Percentiles rank a stretch among this genome's conserved stretches.
These are phyloP conservation scores for Selene dorsalis DNA, from an alignment of 2,797 vertebrate species.

Conservation along the genomic window DNA sequence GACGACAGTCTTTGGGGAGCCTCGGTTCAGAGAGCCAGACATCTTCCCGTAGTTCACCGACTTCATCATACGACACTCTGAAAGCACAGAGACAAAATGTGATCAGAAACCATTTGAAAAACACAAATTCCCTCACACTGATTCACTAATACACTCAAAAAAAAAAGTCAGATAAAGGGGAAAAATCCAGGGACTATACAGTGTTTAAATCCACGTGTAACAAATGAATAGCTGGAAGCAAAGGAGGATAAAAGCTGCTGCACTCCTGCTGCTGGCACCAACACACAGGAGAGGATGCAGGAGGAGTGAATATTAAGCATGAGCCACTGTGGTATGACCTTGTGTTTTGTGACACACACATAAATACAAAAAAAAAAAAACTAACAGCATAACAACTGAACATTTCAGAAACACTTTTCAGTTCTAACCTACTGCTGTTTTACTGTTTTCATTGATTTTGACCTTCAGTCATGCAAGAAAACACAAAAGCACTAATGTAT, in stretches of 20 bases:
- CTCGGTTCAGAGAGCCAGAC: slow-evolving; percentile 84
- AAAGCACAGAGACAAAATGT: slow-evolving; percentile 57
- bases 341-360: neutral
- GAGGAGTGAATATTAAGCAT: neutral
- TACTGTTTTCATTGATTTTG: slow-evolving; percentile 49
- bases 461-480: slow-evolving; percentile 46
- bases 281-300: neutral
- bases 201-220: neutral
- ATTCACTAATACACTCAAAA: neutral
- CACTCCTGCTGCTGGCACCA: neutral
- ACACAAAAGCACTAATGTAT: slow-evolving; percentile 42
- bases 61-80: slow-evolving; percentile 93
- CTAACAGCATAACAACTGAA: neutral
- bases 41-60: slow-evolving; percentile 93
- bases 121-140: neutral
- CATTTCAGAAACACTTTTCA: neutral
- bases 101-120: slow-evolving; percentile 1
- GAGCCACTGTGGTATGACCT: slow-evolving; percentile 4
- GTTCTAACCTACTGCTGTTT: slow-evolving; percentile 12
- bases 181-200: neutral
- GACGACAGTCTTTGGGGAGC: slow-evolving; percentile 85
- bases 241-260: neutral
- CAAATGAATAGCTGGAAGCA: neutral
- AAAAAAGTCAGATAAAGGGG: neutral
- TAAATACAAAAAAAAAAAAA: neutral